Evolutionary conservation across 2,113 vertebrate genomes (phyloP).

Genomic region (Actenoides hombroni): DNA sequence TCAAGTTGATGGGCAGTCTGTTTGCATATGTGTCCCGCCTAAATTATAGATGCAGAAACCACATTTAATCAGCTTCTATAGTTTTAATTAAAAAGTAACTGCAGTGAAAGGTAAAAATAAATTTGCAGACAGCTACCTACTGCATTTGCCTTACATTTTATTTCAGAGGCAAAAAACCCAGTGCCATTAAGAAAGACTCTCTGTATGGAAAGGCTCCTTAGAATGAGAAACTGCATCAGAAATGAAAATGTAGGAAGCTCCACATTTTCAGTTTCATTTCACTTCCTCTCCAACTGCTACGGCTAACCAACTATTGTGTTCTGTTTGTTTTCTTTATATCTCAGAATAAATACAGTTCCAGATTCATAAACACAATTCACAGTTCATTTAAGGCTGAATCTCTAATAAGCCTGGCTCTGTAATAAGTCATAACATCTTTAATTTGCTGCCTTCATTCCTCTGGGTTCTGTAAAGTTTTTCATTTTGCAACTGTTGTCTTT

Average conservation of each 20-base stretch:
- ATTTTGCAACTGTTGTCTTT: neutral
- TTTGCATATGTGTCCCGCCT: neutral
- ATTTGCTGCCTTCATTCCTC: neutral
- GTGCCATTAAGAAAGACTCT: neutral
- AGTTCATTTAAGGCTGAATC: neutral
- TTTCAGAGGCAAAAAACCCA: neutral
- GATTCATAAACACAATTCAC: neutral
- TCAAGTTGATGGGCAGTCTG: neutral
- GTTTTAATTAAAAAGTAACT: conserved; percentile 13
- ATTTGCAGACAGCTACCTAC: neutral
- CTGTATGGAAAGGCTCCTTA: neutral
- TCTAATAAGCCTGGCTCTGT: neutral
- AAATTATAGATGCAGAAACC: conserved; percentile 29
- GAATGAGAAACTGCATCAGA: neutral
- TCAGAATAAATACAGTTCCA: neutral
- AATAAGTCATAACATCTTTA: neutral
- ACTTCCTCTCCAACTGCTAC: neutral
- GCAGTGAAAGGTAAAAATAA: conserved; percentile 5
- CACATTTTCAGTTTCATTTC: neutral
- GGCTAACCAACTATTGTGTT: neutral
- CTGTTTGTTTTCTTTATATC: conserved; percentile 1
- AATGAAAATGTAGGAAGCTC: neutral
- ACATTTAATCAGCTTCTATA: conserved; percentile 3
- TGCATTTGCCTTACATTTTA: neutral
- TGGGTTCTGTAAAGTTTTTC: neutral